phyloP scores from a whole-genome alignment of 1,140 invertebrate species.

The Pogonognathellus flavescens region DNA sequence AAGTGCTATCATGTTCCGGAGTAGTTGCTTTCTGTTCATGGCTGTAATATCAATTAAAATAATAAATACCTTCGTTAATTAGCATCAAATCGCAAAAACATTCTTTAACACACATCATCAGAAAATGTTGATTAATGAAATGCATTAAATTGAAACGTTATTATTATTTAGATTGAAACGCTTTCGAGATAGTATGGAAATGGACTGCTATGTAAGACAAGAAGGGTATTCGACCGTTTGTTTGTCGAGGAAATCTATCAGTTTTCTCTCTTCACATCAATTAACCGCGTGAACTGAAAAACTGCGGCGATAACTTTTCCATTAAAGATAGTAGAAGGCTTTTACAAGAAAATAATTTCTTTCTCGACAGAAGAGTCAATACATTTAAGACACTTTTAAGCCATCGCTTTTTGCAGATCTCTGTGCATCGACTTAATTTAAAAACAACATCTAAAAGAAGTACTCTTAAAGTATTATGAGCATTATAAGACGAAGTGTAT shows the following conservation, averaged over 20 bases:
- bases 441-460: neutral
- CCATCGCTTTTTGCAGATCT: neutral
- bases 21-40: conserved; percentile 55
- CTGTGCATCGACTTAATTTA: conserved; percentile 1
- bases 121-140: too few species aligned
- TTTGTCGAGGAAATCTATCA: too few species aligned
- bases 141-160: too few species aligned
- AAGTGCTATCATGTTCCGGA: conserved; percentile 19
- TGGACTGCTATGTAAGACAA: too few species aligned
- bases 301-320: neutral
- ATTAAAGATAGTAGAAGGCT: neutral
- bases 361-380: neutral
- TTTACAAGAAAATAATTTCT: neutral
- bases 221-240: too few species aligned
- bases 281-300: neutral
- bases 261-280: too few species aligned
- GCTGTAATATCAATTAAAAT: conserved; percentile 6
- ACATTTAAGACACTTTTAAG: neutral
- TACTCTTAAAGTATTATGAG: too few species aligned
- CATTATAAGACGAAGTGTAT: too few species aligned
- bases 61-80: neutral
- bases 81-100: neutral
- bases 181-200: too few species aligned
- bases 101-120: neutral
- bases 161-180: too few species aligned